Percentiles rank a stretch among this genome's conserved stretches.
phyloP scores from a whole-genome alignment of 2,888 invertebrate genomes.

The Hoplodrina blanda region DNA sequence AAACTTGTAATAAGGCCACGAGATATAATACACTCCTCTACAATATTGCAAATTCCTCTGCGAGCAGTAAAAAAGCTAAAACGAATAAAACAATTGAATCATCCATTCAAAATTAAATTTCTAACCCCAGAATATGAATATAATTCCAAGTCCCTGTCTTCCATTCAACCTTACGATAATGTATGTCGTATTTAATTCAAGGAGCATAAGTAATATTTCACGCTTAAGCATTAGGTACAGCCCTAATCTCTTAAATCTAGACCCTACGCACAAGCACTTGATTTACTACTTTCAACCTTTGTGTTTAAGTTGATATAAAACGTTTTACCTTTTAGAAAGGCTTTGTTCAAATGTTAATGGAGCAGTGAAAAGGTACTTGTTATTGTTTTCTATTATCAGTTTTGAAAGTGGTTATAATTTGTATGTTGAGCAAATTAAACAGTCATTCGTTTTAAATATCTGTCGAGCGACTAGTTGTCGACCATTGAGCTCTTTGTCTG shows the following conservation, averaged over 20 bases:
- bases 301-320: slow-evolving; percentile 38
- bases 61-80: too few relatives aligned
- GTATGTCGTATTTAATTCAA: slow-evolving; percentile 51
- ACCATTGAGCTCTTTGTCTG: too few relatives aligned
- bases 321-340: slow-evolving; percentile 2
- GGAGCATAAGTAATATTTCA: slow-evolving; percentile 54
- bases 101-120: background rate
- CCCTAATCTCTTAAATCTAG: slow-evolving; percentile 60
- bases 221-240: slow-evolving; percentile 50
- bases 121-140: slow-evolving; percentile 15
- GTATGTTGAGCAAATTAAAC: background rate
- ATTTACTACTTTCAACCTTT: slow-evolving; percentile 53
- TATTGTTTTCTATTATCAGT: background rate
- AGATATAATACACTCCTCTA: too few relatives aligned
- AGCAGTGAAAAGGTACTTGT: background rate
- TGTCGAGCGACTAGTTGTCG: background rate
- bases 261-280: slow-evolving; percentile 40
- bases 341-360: slow-evolving; percentile 37
- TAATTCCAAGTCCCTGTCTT: slow-evolving; percentile 14
- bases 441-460: background rate
- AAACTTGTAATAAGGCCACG: too few relatives aligned
- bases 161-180: slow-evolving; percentile 45
- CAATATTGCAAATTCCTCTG: too few relatives aligned
- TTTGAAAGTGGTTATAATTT: background rate
- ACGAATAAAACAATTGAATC: background rate